These are phyloP conservation scores for Melanotaenia trifasciata DNA, from an alignment of 2,797 vertebrate genomes.

Conservation along the genomic window DNA sequence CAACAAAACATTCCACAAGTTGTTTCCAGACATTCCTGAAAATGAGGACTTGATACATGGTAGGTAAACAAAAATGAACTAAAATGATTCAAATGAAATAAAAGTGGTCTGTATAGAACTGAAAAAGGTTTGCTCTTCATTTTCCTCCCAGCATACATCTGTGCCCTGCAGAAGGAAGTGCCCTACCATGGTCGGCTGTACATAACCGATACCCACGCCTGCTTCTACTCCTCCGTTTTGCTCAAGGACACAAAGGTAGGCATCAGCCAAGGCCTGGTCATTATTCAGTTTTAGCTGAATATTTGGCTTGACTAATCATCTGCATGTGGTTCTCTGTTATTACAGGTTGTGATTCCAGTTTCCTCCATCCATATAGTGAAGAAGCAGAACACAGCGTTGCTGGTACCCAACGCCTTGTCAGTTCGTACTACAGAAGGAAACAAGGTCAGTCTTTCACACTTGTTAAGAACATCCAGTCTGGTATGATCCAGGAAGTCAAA, in stretches of 20 bases:
- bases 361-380: slow-evolving; percentile 82
- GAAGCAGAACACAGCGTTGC: slow-evolving; percentile 89
- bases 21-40: slow-evolving; percentile 85
- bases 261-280: background rate
- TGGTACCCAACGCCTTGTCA: slow-evolving; percentile 90
- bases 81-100: background rate
- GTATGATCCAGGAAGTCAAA: background rate
- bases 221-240: slow-evolving; percentile 89
- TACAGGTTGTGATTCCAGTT: slow-evolving; percentile 85
- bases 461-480: background rate
- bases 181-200: slow-evolving; percentile 90
- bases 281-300: background rate
- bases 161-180: slow-evolving; percentile 90
- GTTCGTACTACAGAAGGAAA: slow-evolving; percentile 85
- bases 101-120: background rate
- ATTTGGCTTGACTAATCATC: slow-evolving; percentile 2
- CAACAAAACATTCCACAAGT: slow-evolving; percentile 86
- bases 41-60: slow-evolving; percentile 84
- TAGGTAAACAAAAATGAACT: slow-evolving; percentile 50
- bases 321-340: slow-evolving; percentile 1
- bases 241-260: slow-evolving; percentile 89
- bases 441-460: slow-evolving; percentile 80
- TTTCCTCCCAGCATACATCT: slow-evolving; percentile 84
- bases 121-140: background rate
- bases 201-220: slow-evolving; percentile 82